Evolutionary conservation across 2,113 vertebrate species (phyloP), one percentile per base, ranked within the genome.

Genomic region (Eidolon helvum): DNA sequence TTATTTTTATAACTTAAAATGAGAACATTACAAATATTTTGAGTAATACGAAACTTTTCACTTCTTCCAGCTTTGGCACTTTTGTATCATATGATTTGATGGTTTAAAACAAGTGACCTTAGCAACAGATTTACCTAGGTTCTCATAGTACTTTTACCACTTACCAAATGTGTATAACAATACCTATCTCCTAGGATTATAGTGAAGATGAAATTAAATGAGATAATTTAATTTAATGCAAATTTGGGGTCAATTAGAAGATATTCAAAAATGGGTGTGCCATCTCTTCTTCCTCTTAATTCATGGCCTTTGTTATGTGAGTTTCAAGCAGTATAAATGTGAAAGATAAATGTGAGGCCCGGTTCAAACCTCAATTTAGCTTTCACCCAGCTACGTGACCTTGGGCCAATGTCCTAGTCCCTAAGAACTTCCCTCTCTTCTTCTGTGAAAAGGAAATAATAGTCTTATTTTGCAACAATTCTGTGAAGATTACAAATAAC

Each of bases 401-500:
- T 82, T 69, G 75, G 30, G 38, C 48, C 85, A 90, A 75, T 35
- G 10, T 68, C 86, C 57, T 83, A 69, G 12, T 55, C 53, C 85
- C 26, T 88, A 33, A 57, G 92, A 87, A 87, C 10, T 61, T 68
- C 78, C 2, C 6, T 66, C 90, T 89, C 28, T 74, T 84, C 53
- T 90, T 66, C 33, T n/a, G 72, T 71, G 35, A 82, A 85, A 94
- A 80, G 19, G 7, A 95, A 90, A 77, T 92, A 87, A 48, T 26
- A 91, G 66, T 26, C 26, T n/a, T 71, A n/a, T 91, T 96, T 66
- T 72, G 22, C n/a, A 71, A n/a, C 14, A 90, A 80, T 45, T 14
- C 48, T 45, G 5, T 79, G 22, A 87, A 28, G 12, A 66, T 90
- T 55, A 40, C 74, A 75, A 84, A 87, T 90, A 71, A n/a, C 18